Evolutionary conservation across 2,113 vertebrate species (phyloP).

Genomic region (Pitta sordida): DNA sequence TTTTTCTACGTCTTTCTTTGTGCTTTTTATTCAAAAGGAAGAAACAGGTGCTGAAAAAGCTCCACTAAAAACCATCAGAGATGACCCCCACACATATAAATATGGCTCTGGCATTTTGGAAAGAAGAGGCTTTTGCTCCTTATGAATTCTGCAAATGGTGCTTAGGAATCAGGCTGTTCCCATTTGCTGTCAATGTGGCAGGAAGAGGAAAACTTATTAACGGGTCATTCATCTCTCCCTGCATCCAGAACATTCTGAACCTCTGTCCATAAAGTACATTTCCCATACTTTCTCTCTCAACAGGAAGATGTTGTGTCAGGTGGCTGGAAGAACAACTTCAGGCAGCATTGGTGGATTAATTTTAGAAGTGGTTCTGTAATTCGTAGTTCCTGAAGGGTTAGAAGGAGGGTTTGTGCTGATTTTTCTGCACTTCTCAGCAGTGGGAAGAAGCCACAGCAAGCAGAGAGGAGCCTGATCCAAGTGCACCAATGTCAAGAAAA

Average conservation of each 20-base stretch:
- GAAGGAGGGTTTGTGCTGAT: not conserved
- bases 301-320: not conserved
- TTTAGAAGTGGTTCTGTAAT: not conserved
- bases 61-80: not conserved
- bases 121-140: not conserved
- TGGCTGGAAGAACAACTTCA: not conserved
- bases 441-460: not conserved
- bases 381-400: not conserved
- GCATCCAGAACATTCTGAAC: conserved; percentile 1
- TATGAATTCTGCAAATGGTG: not conserved
- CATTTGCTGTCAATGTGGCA: accelerated
- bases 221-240: accelerated
- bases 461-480: not conserved
- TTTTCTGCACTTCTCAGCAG: not conserved
- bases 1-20: not conserved
- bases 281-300: not conserved
- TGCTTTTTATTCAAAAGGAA: not conserved
- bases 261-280: not conserved
- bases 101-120: not conserved
- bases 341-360: not conserved
- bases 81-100: conserved; percentile 13
- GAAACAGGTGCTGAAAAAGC: not conserved
- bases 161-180: not conserved
- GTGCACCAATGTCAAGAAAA: not conserved
- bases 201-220: not conserved